Evolutionary conservation across 2,888 invertebrate genomes (phyloP).

Genomic region (Anthophora plumipes): DNA sequence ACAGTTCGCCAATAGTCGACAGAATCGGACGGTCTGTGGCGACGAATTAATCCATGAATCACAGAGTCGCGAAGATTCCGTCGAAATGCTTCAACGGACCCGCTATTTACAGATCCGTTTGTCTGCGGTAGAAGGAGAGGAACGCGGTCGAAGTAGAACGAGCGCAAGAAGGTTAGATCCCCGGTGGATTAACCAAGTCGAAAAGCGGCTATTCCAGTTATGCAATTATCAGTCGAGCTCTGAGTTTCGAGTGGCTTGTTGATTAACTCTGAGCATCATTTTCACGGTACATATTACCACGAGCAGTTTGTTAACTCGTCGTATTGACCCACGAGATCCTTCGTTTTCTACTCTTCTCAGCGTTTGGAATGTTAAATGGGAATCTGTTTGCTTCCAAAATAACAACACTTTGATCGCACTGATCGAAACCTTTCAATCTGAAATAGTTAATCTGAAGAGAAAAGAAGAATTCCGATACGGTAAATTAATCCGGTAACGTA

Average conservation of each 20-base stretch:
- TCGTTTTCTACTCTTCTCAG: too few relatives aligned
- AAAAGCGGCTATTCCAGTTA: slow-evolving; percentile 60
- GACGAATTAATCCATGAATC: slow-evolving; percentile 13
- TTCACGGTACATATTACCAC: slow-evolving; percentile 4
- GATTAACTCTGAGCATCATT: slow-evolving; percentile 46
- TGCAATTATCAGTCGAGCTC: slow-evolving; percentile 59
- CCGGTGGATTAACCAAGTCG: slow-evolving; percentile 39
- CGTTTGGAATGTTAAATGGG: not conserved
- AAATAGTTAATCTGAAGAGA: too few relatives aligned
- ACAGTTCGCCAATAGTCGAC: slow-evolving; percentile 8
- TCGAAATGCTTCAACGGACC: slow-evolving; percentile 2
- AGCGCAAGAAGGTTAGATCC: slow-evolving; percentile 11
- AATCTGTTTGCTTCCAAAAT: too few relatives aligned
- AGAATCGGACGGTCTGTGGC: not conserved
- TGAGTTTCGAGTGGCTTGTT: slow-evolving; percentile 23
- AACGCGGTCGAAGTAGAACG: not conserved
- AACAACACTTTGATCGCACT: too few relatives aligned
- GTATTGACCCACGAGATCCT: not conserved
- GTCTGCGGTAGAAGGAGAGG: too few relatives aligned
- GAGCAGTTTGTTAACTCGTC: not conserved
- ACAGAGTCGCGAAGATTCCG: not conserved
- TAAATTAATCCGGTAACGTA: not conserved
- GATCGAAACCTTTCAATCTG: too few relatives aligned
- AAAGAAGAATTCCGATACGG: too few relatives aligned
- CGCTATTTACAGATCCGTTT: too few relatives aligned